Base-by-base conservation (phyloP, 1,140 invertebrate species). In the Ceratitis capitata region DNA sequence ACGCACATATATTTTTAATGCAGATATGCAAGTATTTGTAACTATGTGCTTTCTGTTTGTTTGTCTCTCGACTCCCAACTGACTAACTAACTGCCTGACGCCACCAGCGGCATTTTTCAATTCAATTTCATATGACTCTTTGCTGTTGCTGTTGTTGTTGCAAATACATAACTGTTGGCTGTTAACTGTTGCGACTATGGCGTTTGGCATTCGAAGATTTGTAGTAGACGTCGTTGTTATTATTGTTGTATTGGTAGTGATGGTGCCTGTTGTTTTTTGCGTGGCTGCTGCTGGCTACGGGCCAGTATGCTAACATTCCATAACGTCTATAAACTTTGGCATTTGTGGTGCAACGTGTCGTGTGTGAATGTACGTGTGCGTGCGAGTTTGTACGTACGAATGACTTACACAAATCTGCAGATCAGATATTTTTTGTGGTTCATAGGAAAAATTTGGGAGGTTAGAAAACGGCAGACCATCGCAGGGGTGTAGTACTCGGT, bases 251-350 rank as follows among this genome's bases (percentile, higher is more conserved):
- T 35, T 78, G 69, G 16, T 45, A 12, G 39, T 78, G 69, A 16
- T 26, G 69, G 32, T 74, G 35, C 64, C 64, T n/a, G 64, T n/a
- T 45, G 69, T 16, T 26, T 78, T 78, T n/a, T n/a, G n/a, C n/a
- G 35, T 78, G 69, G 69, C 69, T 78, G 69, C 69, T 78, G 69
- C 69, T 78, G 69, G 69, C 69, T 78, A 39, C 69, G 39, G 39
- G 69, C 69, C 39, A 78, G 69, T 78, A 12, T 78, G 69, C 69
- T 78, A 78, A 78, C 35, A 78, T 78, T 78, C 69, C 69, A 78
- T 19, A 78, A 14, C 39, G 39, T 78, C 69, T 78, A 78, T 78
- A 78, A 78, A 78, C 69, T 78, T 78, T 78, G 69, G 69, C 69
- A 78, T 78, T 78, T 78, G 39, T 14, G 39, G 69, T 78, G 69